These are phyloP conservation scores for Forbesichthys papilliferus DNA, from an alignment of 2,113 vertebrate species.

Conservation along the genomic window DNA sequence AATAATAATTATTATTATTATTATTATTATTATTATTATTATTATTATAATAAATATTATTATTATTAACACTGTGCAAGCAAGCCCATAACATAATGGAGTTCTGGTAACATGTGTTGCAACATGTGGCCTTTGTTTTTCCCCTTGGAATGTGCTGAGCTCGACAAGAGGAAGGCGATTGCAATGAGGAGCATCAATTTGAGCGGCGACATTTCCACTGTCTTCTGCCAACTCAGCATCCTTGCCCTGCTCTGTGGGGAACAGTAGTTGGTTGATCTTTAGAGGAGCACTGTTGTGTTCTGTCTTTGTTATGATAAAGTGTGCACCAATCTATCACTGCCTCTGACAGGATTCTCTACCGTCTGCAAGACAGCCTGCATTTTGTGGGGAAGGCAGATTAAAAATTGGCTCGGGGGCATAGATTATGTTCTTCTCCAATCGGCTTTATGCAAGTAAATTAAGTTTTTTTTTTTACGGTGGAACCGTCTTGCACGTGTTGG, in stretches of 20 bases:
- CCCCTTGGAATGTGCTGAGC: constrained; percentile 41
- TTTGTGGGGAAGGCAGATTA: constrained; percentile 22
- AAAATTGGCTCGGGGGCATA: constrained; percentile 46
- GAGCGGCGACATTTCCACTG: neutral
- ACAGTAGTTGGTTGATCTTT: neutral
- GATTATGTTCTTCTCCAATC: constrained; percentile 58
- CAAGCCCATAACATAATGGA: neutral
- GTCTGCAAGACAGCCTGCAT: constrained; percentile 38
- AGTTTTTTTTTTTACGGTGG: constrained; percentile 70
- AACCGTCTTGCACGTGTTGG: constrained; percentile 66
- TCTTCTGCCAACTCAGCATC: constrained; percentile 24
- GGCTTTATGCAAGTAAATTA: constrained; percentile 65
- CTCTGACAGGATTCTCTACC: constrained; percentile 14
- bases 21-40: too few relatives aligned
- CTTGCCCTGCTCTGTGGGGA: neutral
- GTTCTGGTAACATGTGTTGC: neutral
- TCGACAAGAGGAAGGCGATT: constrained; percentile 12
- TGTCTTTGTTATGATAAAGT: neutral
- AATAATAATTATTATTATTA: too few relatives aligned
- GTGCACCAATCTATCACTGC: constrained; percentile 10
- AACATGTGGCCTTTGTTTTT: constrained; percentile 20
- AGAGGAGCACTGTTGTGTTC: neutral
- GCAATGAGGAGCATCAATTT: constrained; percentile 5
- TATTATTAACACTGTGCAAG: too few relatives aligned
- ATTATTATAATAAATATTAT: too few relatives aligned